phyloP scores from a whole-genome alignment of 2,113 vertebrate genomes.

The Ochotona princeps region DNA sequence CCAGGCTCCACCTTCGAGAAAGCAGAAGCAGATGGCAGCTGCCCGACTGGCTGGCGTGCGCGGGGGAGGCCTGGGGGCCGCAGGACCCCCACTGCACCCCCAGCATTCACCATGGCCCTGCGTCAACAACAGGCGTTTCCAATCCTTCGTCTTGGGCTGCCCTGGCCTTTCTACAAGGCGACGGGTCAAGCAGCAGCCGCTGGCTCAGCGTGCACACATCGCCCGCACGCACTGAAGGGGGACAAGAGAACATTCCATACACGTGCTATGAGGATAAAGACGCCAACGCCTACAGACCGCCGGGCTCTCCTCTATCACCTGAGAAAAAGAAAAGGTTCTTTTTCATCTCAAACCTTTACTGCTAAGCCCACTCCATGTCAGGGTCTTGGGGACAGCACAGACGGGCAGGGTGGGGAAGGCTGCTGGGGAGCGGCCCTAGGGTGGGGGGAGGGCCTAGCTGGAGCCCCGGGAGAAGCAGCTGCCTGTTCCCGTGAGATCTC shows the following conservation, averaged over 20 bases:
- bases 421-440: neutral
- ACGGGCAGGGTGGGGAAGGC: neutral
- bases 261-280: slow-evolving; percentile 26
- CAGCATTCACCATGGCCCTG: slow-evolving; percentile 48
- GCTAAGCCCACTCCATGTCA: neutral
- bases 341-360: neutral
- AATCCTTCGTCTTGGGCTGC: slow-evolving; percentile 50
- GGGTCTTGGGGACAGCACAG: neutral
- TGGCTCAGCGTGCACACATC: slow-evolving; percentile 13
- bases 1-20: slow-evolving; percentile 76
- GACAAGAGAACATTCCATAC: neutral
- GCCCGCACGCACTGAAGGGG: neutral
- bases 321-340: neutral
- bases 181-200: neutral
- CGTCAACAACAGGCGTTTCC: slow-evolving; percentile 10
- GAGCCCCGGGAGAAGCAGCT: too few species aligned
- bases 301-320: neutral
- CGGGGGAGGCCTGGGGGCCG: neutral
- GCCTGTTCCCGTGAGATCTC: too few species aligned
- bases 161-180: neutral
- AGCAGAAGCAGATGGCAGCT: slow-evolving; percentile 78
- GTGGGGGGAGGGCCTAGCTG: rapidly evolving
- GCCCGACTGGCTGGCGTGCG: slow-evolving; percentile 75
- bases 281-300: neutral
- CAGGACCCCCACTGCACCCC: neutral